Conservation (phyloP, 2,113 vertebrate species). For the Bettongia penicillata region DNA sequence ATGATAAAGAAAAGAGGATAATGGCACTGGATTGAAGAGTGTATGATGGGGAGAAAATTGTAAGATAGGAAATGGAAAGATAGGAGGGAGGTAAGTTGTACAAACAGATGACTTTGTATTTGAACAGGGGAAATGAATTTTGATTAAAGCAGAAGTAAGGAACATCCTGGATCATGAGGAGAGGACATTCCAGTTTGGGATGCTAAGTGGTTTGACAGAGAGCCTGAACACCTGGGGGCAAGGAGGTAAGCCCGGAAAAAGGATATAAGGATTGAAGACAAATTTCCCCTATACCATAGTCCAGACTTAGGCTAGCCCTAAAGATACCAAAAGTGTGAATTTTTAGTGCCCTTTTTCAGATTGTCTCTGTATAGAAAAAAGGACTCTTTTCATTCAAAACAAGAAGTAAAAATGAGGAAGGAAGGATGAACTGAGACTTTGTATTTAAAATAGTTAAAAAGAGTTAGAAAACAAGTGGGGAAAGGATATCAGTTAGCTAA, state of each 20-base stretch:
- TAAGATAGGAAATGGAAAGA: neutral
- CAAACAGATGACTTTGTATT: neutral
- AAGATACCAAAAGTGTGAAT: conserved; percentile 37
- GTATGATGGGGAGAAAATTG: neutral
- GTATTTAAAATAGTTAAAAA: conserved; percentile 62
- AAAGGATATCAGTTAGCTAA: conserved; percentile 52
- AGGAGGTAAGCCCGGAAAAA: neutral
- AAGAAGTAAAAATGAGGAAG: conserved; percentile 64
- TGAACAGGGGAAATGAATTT: neutral
- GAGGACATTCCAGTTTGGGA: neutral
- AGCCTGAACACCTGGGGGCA: neutral
- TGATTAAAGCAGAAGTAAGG: neutral
- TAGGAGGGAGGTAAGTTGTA: neutral
- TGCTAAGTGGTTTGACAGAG: neutral
- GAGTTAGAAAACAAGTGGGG: conserved; percentile 62
- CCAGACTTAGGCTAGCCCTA: neutral
- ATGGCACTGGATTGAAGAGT: neutral
- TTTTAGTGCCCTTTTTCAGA: conserved; percentile 40
- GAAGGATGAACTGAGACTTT: conserved; percentile 39
- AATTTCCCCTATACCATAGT: conserved; percentile 9
- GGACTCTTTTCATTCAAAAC: conserved; percentile 42
- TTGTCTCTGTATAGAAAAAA: conserved; percentile 58
- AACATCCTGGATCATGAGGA: neutral
- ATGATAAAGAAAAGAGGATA: neutral
- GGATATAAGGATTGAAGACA: too few relatives aligned